Percentiles rank a stretch among this genome's conserved stretches.
These are phyloP conservation scores for Siderastrea radians DNA, from an alignment of 92 coral and sea anemone species.

Conservation along the genomic window DNA sequence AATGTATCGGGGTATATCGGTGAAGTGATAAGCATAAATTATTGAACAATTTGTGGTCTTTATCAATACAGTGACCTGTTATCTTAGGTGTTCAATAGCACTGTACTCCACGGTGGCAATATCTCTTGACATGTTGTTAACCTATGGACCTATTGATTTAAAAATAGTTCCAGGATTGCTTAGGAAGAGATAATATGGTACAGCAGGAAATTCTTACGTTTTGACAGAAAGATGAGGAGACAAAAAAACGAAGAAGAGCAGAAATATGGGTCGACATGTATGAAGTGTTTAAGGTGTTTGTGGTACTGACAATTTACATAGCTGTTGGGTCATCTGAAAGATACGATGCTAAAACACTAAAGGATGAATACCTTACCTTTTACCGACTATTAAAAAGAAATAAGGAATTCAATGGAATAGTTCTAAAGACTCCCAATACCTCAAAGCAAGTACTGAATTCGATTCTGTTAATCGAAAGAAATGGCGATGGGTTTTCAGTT, in stretches of 20 bases:
- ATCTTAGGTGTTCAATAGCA: background rate
- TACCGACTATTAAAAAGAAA: constrained; percentile 62
- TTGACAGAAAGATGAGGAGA: constrained; percentile 13
- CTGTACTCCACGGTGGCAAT: constrained; percentile 14
- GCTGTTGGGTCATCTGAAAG: background rate
- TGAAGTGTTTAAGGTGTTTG: background rate
- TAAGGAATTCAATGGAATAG: constrained; percentile 67
- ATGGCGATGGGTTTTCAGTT: constrained; percentile 79
- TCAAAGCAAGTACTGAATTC: constrained; percentile 26
- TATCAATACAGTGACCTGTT: constrained; percentile 27
- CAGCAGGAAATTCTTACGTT: background rate
- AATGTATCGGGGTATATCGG: background rate
- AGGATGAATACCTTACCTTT: constrained; percentile 23
- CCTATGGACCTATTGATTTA: background rate
- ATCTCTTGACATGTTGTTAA: background rate
- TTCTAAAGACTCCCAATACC: constrained; percentile 49
- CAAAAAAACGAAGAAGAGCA: background rate
- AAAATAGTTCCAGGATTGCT: background rate
- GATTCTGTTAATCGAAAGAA: constrained; percentile 67
- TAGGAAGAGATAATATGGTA: background rate
- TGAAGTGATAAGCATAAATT: background rate
- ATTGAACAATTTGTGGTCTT: background rate
- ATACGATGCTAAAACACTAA: background rate
- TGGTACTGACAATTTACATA: background rate
- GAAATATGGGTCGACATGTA: constrained; percentile 31